Conservation (phyloP, 2,797 vertebrate species). For the Lerista edwardsae region DNA sequence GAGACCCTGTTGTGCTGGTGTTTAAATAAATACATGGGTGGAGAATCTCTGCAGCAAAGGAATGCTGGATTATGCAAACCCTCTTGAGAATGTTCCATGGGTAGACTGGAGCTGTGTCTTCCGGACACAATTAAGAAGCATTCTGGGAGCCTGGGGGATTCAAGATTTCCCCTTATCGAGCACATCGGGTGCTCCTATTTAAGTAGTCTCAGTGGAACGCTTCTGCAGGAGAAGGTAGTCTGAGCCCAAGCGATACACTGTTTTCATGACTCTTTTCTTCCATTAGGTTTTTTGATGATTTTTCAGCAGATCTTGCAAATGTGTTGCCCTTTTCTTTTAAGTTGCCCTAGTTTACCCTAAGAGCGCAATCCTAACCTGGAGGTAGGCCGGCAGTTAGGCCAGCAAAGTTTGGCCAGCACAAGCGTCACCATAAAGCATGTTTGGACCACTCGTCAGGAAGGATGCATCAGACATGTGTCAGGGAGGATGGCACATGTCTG, state of each 20-base stretch:
- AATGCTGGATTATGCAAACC: not conserved
- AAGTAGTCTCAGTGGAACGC: not conserved
- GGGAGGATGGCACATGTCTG: too few species aligned
- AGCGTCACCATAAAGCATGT: too few species aligned
- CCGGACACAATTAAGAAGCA: not conserved
- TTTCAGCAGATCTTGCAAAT: not conserved
- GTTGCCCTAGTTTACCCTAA: not conserved
- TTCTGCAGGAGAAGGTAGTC: not conserved
- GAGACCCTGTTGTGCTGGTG: not conserved
- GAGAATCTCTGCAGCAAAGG: not conserved
- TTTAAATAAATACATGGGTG: not conserved
- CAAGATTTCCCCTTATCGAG: not conserved
- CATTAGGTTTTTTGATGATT: not conserved
- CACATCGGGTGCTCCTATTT: not conserved
- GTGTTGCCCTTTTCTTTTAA: rapidly evolving
- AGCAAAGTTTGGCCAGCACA: too few species aligned
- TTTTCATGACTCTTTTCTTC: not conserved
- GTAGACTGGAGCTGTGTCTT: not conserved
- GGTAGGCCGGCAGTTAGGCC: too few species aligned
- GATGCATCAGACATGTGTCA: too few species aligned
- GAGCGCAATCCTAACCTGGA: too few species aligned
- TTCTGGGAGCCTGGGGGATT: not conserved
- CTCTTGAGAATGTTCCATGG: not conserved
- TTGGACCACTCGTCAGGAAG: too few species aligned
- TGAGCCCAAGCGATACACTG: not conserved